Evolutionary conservation across 2,888 invertebrate genomes (phyloP).

Genomic region (Stenodema calcarata): DNA sequence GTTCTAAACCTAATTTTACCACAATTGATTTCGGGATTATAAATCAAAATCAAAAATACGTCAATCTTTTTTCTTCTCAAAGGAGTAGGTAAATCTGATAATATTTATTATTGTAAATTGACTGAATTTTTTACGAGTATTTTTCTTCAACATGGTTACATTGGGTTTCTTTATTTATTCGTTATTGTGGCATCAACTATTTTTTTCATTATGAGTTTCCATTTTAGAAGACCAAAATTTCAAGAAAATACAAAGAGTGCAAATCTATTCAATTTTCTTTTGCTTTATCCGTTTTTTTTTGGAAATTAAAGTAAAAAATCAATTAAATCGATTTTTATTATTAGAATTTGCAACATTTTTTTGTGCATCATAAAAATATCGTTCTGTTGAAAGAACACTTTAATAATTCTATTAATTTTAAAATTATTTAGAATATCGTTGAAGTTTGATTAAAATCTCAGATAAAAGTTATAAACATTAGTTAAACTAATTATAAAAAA

Average conservation of each 20-base stretch:
- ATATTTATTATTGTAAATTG: slow-evolving; percentile 22
- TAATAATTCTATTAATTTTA: slow-evolving; percentile 52
- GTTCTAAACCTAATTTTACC: slow-evolving; percentile 32
- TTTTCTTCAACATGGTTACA: slow-evolving; percentile 37
- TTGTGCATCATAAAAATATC: slow-evolving; percentile 54
- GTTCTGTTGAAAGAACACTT: slow-evolving; percentile 53
- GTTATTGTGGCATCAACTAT: slow-evolving; percentile 42
- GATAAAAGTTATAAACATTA: slow-evolving; percentile 50
- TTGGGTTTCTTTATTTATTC: slow-evolving; percentile 32
- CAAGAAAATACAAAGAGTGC: slow-evolving; percentile 43
- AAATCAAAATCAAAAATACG: slow-evolving; percentile 36
- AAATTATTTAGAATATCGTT: slow-evolving; percentile 55
- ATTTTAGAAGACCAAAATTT: slow-evolving; percentile 9
- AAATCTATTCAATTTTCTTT: slow-evolving; percentile 18
- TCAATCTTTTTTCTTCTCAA: slow-evolving; percentile 31
- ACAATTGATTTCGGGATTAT: background rate
- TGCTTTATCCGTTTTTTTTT: background rate
- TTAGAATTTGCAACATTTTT: slow-evolving; percentile 40
- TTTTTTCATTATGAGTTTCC: slow-evolving; percentile 23
- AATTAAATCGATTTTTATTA: slow-evolving; percentile 22
- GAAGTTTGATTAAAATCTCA: slow-evolving; percentile 52
- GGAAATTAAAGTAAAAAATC: slow-evolving; percentile 13
- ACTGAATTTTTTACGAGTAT: slow-evolving; percentile 24
- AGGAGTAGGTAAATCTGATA: background rate
- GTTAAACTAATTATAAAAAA: slow-evolving; percentile 47